Base-by-base conservation (phyloP, 2,888 invertebrate genomes). In the Drosophila setosimentum region DNA sequence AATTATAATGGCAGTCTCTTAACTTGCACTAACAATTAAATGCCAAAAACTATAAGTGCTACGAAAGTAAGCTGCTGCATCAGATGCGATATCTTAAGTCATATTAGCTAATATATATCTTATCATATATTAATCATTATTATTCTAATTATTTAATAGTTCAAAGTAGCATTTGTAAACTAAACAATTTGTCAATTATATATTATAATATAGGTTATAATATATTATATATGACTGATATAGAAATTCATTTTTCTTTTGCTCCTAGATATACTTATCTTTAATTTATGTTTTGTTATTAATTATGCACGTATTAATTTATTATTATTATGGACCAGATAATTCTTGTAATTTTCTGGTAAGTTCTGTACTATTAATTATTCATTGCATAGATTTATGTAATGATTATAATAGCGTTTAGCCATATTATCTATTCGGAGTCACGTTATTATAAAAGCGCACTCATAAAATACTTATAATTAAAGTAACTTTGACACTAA, bases 11-110 rank as follows among this genome's bases (percentile, higher is more conserved):
- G 63, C 66, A 60, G 71, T 55, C 74, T 8, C 59, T 54, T 58
- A 68, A 73, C 76, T 73, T 75, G 61, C 51, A 54, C 53, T 57
- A 55, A 48, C 77, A 83, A 87, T 77, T 79, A 77, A 71, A 60
- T 42, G 53, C 35, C 45, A 57, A 50, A 40, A 53, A 49, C 24
- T 16, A 2, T 24, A 45, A 16, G 4, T 16, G 24, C 21, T 4
- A 24, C 16, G 8, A 40, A 24, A 42, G 3, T 42, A 30, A 35
- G 24, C 54, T 61, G 30, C 66, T 50, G 42, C 16, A 45, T 13
- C 18, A 21, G 16, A 8, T 33, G n/a, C 11, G 8, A 42, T 11
- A 33, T 35, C 54, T 8, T 45, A 16, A 45, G 8, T 4, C 45
- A 45, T 7, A 45, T 45, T 16, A 45, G 16, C 16, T 45, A 7